These are phyloP conservation scores for Prionace glauca DNA, from an alignment of 2,797 vertebrate genomes.

Conservation along the genomic window DNA sequence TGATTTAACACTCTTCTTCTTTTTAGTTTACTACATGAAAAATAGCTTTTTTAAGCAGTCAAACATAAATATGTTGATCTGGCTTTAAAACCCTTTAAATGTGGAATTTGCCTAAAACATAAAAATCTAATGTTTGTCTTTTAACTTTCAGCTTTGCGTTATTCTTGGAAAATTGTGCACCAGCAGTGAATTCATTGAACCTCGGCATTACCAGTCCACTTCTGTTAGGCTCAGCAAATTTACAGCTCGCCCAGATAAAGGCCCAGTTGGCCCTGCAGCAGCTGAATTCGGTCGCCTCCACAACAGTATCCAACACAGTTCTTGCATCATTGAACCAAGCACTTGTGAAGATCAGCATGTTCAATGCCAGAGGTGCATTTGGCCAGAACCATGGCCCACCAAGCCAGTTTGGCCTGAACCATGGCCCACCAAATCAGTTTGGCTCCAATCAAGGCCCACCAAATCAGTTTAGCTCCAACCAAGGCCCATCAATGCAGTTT, in stretches of 20 bases:
- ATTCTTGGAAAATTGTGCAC: constrained; percentile 81
- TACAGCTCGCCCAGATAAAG: constrained; percentile 73
- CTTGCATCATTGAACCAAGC: constrained; percentile 60
- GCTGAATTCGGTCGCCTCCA: constrained; percentile 56
- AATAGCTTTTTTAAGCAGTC: constrained; percentile 28
- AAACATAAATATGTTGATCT: constrained; percentile 46
- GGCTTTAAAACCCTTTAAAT: constrained; percentile 53
- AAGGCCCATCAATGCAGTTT: constrained; percentile 41
- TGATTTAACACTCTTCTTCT: constrained; percentile 6
- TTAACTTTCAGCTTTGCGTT: constrained; percentile 86
- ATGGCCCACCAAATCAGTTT: not conserved
- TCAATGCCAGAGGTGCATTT: constrained; percentile 67
- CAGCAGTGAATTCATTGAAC: constrained; percentile 76
- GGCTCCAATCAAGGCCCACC: constrained; percentile 30
- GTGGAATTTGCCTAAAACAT: constrained; percentile 49
- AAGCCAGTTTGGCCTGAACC: constrained; percentile 38
- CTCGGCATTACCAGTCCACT: constrained; percentile 67
- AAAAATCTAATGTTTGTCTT: constrained; percentile 76
- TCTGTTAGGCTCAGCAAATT: constrained; percentile 70
- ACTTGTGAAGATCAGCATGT: constrained; percentile 70
- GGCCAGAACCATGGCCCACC: constrained; percentile 61
- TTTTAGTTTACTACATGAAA: not conserved
- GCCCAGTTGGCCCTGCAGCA: constrained; percentile 69
- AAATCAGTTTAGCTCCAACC: constrained; percentile 7
- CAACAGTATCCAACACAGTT: constrained; percentile 53